Conservation (phyloP, 2,113 vertebrate species). For the Pseudorhombus dupliciocellatus region DNA sequence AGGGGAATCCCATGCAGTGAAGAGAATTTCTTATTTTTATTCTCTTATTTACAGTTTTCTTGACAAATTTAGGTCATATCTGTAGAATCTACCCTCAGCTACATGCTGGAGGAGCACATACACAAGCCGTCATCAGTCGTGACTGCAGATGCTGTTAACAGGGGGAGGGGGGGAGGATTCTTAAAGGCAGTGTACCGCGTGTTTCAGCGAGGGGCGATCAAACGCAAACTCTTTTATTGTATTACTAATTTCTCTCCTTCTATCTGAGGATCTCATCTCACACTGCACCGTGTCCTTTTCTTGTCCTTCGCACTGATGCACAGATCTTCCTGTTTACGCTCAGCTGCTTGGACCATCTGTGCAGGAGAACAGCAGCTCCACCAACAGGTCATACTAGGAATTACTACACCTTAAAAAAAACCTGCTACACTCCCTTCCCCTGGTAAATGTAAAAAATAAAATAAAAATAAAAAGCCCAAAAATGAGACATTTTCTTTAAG, state of each 20-base stretch:
- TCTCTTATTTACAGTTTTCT: no score
- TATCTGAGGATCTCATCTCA: not conserved
- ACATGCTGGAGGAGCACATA: constrained; percentile 7
- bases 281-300: constrained; percentile 56
- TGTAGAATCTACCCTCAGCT: no score
- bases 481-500: not conserved
- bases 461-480: not conserved
- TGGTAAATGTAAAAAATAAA: not conserved
- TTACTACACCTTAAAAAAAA: constrained; percentile 1
- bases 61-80: no score
- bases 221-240: not conserved
- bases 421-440: not conserved
- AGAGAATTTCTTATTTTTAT: not conserved
- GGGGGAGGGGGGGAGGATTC: not conserved
- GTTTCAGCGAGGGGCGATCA: not conserved
- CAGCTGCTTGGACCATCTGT: constrained; percentile 50
- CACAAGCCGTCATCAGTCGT: constrained; percentile 46
- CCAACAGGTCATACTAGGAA: constrained; percentile 33
- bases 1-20: constrained; percentile 43
- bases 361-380: constrained; percentile 51
- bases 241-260: not conserved
- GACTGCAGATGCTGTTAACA: constrained; percentile 44
- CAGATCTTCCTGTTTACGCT: constrained; percentile 60
- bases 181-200: not conserved
- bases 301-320: constrained; percentile 64